Evolutionary conservation across 2,888 invertebrate genomes (phyloP).

Genomic region (Cabera pusaria): DNA sequence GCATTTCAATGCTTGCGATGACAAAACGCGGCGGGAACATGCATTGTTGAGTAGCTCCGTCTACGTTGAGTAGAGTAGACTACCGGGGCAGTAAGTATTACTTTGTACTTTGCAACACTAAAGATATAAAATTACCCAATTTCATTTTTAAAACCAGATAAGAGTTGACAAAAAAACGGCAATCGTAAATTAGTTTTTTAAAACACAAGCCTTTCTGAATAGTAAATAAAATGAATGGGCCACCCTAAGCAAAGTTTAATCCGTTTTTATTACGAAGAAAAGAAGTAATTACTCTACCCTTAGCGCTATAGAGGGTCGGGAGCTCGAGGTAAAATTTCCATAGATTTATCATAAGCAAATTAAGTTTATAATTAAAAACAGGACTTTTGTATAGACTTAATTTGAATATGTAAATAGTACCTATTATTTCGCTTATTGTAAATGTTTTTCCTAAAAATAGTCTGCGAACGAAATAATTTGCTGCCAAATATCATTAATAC

Average conservation of each 20-base stretch:
- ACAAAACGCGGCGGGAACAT: too few species aligned
- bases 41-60: too few species aligned
- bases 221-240: conserved; percentile 81
- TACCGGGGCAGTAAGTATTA: too few species aligned
- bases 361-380: conserved; percentile 84
- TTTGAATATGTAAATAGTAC: conserved; percentile 81
- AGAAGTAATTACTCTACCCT: conserved; percentile 83
- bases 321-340: conserved; percentile 81
- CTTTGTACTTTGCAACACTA: too few species aligned
- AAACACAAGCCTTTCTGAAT: conserved; percentile 73
- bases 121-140: conserved; percentile 47
- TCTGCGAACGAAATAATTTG: conserved; percentile 14
- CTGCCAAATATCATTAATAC: too few species aligned
- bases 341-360: conserved; percentile 84
- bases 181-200: conserved; percentile 76
- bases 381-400: conserved; percentile 80
- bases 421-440: conserved; percentile 18
- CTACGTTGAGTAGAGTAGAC: too few species aligned
- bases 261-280: conserved; percentile 84
- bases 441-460: conserved; percentile 17
- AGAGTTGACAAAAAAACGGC: conserved; percentile 57
- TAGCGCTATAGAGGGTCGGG: conserved; percentile 77
- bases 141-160: conserved; percentile 64
- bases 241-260: conserved; percentile 83
- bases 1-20: too few species aligned